Base-by-base conservation (phyloP, 2,888 invertebrate genomes). In the Eupithecia vulgata region DNA sequence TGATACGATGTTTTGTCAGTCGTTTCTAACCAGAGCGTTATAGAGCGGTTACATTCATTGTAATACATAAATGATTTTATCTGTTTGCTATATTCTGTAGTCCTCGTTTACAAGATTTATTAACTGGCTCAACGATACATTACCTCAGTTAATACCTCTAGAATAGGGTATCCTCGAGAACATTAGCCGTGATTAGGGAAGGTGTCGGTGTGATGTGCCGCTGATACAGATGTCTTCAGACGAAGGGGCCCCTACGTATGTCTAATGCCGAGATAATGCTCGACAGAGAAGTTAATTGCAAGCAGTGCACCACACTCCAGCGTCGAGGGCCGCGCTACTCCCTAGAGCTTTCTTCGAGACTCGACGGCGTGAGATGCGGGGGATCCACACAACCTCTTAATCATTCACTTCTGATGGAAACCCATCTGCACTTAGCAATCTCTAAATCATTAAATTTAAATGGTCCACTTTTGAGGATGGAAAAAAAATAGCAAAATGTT, bases 381-480 rank as follows among this genome's bases (percentile, higher is more conserved):
- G 70, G 70, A 71, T 66, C 73, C 68, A 80, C 81, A 81, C 85
- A 79, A 85, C 85, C 88, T 90, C 91, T 90, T 92, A 92, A 93
- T 93, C 93, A 93, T 93, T 93, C 87, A 91, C 87, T 91, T 83
- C 85, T 91, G 92, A 92, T 91, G 92, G 91, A 90, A 91, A 88
- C 84, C 87, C 88, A 91, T 34, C 34, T 35, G 34, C 30, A n/a
- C 62, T 91, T 88, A 87, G 84, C 84, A 84, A 85, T 86, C 85
- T 83, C 84, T 88, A 91, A 91, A 91, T 91, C 91, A 93, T 93
- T 88, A 92, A 92, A 93, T 93, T 93, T 91, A 90, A 91, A 93
- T 92, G 90, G 89, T 83, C 87, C 86, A 89, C 88, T 89, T 86
- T 78, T 85, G 85, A 83, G 82, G 83, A 82, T 81, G 76, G 78